These are phyloP conservation scores for Drosophila borborema DNA, from an alignment of 2,888 invertebrate genomes.

Conservation along the genomic window DNA sequence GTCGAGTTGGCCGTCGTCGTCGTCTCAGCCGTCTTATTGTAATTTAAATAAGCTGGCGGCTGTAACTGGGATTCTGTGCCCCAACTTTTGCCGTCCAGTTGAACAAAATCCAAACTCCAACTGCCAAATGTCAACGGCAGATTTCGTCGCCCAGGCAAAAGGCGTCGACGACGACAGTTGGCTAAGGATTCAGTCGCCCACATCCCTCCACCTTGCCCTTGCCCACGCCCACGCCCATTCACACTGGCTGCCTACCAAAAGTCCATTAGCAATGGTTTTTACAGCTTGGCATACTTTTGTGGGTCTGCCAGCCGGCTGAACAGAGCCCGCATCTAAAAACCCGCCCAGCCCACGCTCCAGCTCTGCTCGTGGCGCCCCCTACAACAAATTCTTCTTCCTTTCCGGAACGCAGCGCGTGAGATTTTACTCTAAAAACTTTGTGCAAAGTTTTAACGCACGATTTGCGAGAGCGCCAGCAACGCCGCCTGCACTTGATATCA, in stretches of 20 bases:
- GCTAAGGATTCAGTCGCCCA: constrained; percentile 37
- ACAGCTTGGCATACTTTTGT: constrained; percentile 77
- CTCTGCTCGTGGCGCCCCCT: background rate
- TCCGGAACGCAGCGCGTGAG: constrained; percentile 61
- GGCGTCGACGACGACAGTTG: constrained; percentile 70
- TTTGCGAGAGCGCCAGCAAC: constrained; percentile 60
- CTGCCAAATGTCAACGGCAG: constrained; percentile 79
- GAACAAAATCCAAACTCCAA: constrained; percentile 63
- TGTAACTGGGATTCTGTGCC: constrained; percentile 43
- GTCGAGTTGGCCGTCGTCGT: constrained; percentile 35
- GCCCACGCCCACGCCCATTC: background rate
- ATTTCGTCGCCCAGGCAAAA: constrained; percentile 68
- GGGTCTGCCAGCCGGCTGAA: constrained; percentile 41
- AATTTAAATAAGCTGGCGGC: constrained; percentile 73
- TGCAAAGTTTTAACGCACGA: constrained; percentile 78
- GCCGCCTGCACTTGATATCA: constrained; percentile 78
- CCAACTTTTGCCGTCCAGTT: constrained; percentile 60
- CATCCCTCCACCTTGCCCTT: background rate
- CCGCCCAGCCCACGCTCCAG: background rate
- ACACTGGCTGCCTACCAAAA: constrained; percentile 61
- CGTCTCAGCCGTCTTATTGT: constrained; percentile 66
- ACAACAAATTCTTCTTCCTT: constrained; percentile 29
- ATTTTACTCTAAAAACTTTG: constrained; percentile 74
- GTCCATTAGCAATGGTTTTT: constrained; percentile 80
- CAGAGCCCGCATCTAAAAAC: constrained; percentile 25